phyloP scores from a whole-genome alignment of 2,888 invertebrate genomes.

The Ctenicera cuprea region DNA sequence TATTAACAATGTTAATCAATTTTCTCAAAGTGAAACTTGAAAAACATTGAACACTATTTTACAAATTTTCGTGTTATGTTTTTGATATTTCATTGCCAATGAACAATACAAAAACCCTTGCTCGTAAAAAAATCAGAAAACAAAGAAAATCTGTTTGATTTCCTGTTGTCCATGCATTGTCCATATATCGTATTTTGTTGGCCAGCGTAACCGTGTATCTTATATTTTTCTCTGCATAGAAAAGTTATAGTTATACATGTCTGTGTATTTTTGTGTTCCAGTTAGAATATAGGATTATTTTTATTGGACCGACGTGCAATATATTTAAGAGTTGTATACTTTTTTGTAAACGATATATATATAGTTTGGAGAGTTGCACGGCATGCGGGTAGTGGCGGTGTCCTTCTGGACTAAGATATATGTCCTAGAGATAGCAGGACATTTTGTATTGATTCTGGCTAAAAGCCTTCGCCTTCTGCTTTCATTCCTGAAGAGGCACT shows the following conservation, averaged over 20 bases:
- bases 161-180: slow-evolving; percentile 5
- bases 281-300: slow-evolving; percentile 52
- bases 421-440: slow-evolving; percentile 68
- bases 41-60: no score
- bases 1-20: no score
- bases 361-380: slow-evolving; percentile 56
- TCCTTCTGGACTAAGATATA: slow-evolving; percentile 69
- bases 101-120: background rate
- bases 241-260: slow-evolving; percentile 42
- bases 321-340: slow-evolving; percentile 52
- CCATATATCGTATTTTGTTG: background rate
- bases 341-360: slow-evolving; percentile 52
- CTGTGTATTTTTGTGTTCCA: slow-evolving; percentile 49
- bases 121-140: background rate
- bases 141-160: background rate
- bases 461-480: slow-evolving; percentile 67
- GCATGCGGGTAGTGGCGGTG: slow-evolving; percentile 68
- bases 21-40: no score
- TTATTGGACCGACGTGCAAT: slow-evolving; percentile 53
- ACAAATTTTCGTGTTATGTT: background rate
- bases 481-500: slow-evolving; percentile 61
- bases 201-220: slow-evolving; percentile 7
- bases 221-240: slow-evolving; percentile 32
- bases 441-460: slow-evolving; percentile 71
- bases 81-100: background rate